Percentiles rank a stretch among this genome's conserved stretches.
Conservation (phyloP, 2,113 vertebrate genomes). For the Calypte anna region DNA sequence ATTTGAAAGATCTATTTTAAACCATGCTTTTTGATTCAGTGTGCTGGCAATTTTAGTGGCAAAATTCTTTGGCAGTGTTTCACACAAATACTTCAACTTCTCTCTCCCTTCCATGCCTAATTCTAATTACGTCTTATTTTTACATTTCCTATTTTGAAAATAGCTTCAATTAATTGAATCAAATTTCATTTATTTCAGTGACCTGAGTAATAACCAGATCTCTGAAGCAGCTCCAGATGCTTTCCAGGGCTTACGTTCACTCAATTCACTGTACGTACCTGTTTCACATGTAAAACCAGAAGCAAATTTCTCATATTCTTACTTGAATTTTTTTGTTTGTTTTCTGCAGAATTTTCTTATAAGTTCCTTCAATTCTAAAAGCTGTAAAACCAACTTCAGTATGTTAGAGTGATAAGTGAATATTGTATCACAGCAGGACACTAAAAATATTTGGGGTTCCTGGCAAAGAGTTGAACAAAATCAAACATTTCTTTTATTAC, state of each 20-base stretch:
- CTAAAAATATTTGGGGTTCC: neutral
- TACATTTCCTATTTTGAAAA: neutral
- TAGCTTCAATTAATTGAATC: slow-evolving; percentile 10
- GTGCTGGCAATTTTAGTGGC: neutral
- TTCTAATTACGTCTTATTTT: neutral
- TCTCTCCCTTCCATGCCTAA: neutral
- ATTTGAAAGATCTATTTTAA: neutral
- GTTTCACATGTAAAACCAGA: neutral
- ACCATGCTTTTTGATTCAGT: neutral
- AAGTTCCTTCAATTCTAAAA: neutral
- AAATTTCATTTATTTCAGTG: slow-evolving; percentile 78
- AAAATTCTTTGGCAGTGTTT: neutral
- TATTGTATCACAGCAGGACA: neutral
- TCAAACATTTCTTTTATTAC: neutral
- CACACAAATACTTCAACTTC: neutral
- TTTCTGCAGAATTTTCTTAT: neutral
- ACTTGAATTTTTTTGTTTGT: neutral
- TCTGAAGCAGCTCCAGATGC: slow-evolving; percentile 94
- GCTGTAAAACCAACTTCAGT: neutral
- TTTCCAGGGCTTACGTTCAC: slow-evolving; percentile 95
- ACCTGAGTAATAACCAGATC: slow-evolving; percentile 99
- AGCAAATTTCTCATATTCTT: neutral
- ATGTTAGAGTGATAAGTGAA: neutral
- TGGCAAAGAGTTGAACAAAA: neutral
- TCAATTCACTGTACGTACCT: slow-evolving; percentile 95